Conservation (phyloP, 2,888 invertebrate genomes). For the Metacarcinus magister region DNA sequence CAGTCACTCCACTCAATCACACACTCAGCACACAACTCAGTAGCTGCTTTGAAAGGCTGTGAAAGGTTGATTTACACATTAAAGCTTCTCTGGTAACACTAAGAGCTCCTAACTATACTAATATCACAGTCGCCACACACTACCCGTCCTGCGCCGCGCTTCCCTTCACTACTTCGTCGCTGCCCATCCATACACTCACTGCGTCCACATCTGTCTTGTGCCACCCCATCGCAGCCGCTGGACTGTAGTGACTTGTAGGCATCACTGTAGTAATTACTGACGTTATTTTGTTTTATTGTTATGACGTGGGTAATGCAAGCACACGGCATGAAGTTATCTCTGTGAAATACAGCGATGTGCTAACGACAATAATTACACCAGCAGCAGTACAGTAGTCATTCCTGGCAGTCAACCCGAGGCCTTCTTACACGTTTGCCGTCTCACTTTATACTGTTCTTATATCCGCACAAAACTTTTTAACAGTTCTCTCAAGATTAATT, state of each 20-base stretch:
- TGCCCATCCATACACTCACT: neutral
- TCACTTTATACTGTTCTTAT: neutral
- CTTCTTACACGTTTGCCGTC: neutral
- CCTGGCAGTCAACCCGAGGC: neutral
- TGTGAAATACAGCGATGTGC: neutral
- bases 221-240: neutral
- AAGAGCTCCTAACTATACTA: conserved; percentile 26
- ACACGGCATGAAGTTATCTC: neutral
- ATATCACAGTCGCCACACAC: conserved; percentile 60
- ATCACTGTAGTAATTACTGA: neutral
- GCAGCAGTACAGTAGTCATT: neutral
- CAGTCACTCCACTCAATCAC: neutral
- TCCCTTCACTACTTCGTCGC: neutral
- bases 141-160: conserved; percentile 40
- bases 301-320: neutral
- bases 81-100: conserved; percentile 53
- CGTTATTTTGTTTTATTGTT: neutral
- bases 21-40: neutral
- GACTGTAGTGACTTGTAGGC: neutral
- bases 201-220: neutral
- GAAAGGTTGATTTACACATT: conserved; percentile 21
- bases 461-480: too few species aligned
- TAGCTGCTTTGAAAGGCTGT: neutral
- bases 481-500: too few species aligned
- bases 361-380: neutral